Percentiles rank a stretch among this genome's conserved stretches.
These are phyloP conservation scores for Melipona bicolor DNA, from an alignment of 2,888 invertebrate species.

Conservation along the genomic window DNA sequence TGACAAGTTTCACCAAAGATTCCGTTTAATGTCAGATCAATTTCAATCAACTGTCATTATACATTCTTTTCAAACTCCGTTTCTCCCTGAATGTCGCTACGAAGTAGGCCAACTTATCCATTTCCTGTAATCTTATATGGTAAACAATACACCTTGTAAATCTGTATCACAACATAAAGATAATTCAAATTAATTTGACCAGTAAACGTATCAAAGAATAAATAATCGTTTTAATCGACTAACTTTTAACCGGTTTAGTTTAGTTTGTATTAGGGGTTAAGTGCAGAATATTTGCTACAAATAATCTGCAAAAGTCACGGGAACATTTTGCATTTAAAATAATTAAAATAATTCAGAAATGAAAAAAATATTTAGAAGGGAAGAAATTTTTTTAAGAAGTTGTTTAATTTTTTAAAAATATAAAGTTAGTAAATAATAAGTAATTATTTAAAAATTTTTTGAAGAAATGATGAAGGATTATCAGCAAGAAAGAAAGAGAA, in stretches of 20 bases:
- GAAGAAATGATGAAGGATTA: no score
- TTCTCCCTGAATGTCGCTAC: slow-evolving; percentile 17
- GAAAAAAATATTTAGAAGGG: neutral
- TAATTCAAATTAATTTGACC: neutral
- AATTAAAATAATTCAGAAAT: neutral
- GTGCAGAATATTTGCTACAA: neutral
- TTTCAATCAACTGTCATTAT: slow-evolving; percentile 56
- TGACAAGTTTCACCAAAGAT: slow-evolving; percentile 54
- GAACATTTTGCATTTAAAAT: neutral
- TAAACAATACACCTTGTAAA: neutral
- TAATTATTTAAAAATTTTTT: no score
- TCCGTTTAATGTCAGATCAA: slow-evolving; percentile 54
- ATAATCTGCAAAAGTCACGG: neutral
- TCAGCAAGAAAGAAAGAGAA: no score
- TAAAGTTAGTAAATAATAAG: neutral
- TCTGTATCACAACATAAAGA: neutral
- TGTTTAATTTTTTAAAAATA: neutral
- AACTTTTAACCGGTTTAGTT: neutral
- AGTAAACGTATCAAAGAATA: neutral
- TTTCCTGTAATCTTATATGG: slow-evolving; percentile 50
- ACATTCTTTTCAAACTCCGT: slow-evolving; percentile 43
- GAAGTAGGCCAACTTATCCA: slow-evolving; percentile 46
- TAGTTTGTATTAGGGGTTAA: neutral
- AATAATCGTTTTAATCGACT: neutral
- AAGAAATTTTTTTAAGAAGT: neutral